Percentiles rank a stretch among this genome's conserved stretches.
Conservation (phyloP, 2,888 invertebrate genomes). For the Folsomia candida region DNA sequence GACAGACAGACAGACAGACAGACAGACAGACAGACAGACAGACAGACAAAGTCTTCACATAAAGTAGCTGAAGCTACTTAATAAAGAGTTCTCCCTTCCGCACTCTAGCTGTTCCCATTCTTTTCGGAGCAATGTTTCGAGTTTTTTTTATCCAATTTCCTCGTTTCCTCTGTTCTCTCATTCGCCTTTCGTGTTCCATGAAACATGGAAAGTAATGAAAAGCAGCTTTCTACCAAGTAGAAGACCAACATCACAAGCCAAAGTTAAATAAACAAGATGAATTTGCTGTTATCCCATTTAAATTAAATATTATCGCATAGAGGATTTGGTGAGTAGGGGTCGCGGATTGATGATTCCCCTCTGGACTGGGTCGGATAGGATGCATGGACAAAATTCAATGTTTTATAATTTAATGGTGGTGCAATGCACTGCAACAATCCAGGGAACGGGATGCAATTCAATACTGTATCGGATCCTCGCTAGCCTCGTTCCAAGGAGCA, state of each 20-base stretch:
- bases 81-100: neutral
- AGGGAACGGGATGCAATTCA: no score
- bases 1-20: neutral
- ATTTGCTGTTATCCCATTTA: constrained; percentile 11
- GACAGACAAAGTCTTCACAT: no score
- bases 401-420: neutral
- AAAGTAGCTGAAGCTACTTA: no score
- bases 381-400: neutral
- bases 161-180: neutral
- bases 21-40: neutral
- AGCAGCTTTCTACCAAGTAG: neutral
- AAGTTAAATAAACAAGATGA: constrained; percentile 14
- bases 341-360: no score
- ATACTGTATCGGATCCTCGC: no score
- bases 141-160: constrained; percentile 9
- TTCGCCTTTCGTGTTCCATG: no score
- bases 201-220: no score
- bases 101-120: neutral
- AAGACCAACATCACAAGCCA: neutral
- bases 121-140: neutral
- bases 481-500: no score
- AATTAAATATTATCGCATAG: constrained; percentile 18
- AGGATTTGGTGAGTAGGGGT: no score
- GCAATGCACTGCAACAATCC: neutral
- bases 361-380: neutral